phyloP scores from a whole-genome alignment of 2,888 invertebrate species.

The Heteromyza rotundicornis region DNA sequence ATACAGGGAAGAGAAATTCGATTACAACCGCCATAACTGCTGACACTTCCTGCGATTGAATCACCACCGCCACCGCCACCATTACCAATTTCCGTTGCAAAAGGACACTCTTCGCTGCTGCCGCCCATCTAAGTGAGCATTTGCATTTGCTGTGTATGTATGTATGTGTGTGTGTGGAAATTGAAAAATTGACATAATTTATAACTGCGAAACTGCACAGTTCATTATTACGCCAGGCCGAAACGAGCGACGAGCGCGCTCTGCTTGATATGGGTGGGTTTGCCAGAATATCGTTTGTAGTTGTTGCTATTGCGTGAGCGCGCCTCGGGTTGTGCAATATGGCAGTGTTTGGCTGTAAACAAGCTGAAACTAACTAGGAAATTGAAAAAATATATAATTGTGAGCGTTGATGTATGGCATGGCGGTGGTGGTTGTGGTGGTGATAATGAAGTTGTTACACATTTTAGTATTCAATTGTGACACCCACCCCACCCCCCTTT shows the following conservation, averaged over 20 bases:
- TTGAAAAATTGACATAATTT: slow-evolving; percentile 4
- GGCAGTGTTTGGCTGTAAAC: too few species aligned
- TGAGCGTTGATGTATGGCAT: too few species aligned
- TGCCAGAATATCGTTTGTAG: not conserved
- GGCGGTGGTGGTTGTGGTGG: not conserved
- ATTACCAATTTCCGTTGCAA: slow-evolving; percentile 15
- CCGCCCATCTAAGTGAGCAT: not conserved
- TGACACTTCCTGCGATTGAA: slow-evolving; percentile 16
- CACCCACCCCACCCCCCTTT: not conserved
- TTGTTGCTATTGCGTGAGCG: too few species aligned
- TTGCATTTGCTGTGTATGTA: too few species aligned
- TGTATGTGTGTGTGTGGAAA: too few species aligned
- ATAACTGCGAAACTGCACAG: not conserved
- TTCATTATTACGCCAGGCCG: not conserved
- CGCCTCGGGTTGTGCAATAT: too few species aligned
- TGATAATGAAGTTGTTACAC: not conserved
- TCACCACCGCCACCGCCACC: too few species aligned
- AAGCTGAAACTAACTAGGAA: not conserved
- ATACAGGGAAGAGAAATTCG: too few species aligned
- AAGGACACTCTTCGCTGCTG: not conserved
- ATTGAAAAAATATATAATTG: not conserved
- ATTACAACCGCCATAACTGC: slow-evolving; percentile 4
- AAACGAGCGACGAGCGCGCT: not conserved
- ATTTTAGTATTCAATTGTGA: not conserved
- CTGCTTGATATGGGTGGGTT: not conserved